These are phyloP conservation scores for Synergus itoensis DNA, from an alignment of 2,888 invertebrate genomes.

Conservation along the genomic window DNA sequence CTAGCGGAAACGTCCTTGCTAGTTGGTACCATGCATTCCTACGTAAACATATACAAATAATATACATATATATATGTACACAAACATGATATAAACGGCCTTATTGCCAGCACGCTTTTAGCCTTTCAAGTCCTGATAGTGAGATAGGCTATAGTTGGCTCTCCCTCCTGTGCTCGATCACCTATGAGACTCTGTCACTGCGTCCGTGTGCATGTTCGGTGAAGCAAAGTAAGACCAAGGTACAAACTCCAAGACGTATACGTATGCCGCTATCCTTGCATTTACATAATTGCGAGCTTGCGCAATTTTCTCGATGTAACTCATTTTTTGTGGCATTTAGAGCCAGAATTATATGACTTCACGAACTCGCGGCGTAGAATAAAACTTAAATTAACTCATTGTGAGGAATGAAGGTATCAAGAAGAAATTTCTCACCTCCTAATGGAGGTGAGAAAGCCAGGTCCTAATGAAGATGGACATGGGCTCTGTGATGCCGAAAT, in stretches of 20 bases:
- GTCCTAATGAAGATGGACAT: background rate
- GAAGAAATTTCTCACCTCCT: background rate
- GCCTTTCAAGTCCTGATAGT: background rate
- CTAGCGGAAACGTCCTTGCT: constrained; percentile 45
- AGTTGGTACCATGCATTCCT: constrained; percentile 22
- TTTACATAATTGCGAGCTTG: constrained; percentile 66
- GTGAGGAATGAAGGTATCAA: background rate
- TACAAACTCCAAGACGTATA: constrained; percentile 7
- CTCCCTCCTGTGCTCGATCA: background rate
- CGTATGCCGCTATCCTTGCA: constrained; percentile 43
- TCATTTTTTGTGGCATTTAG: constrained; percentile 66
- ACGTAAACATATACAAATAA: background rate
- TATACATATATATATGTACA: background rate
- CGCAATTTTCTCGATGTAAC: constrained; percentile 66
- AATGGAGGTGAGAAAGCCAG: no score
- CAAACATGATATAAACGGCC: constrained; percentile 4
- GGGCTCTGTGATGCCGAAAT: background rate
- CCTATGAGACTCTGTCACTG: constrained; percentile 6
- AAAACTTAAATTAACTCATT: background rate
- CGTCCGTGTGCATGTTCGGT: constrained; percentile 5
- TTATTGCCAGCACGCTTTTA: constrained; percentile 22
- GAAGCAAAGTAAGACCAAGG: constrained; percentile 22
- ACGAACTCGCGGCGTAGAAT: background rate
- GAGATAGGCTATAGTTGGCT: background rate
- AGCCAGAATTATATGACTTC: constrained; percentile 55